Conservation (phyloP, 2,888 invertebrate genomes). For the Eumerus sabulonum region DNA sequence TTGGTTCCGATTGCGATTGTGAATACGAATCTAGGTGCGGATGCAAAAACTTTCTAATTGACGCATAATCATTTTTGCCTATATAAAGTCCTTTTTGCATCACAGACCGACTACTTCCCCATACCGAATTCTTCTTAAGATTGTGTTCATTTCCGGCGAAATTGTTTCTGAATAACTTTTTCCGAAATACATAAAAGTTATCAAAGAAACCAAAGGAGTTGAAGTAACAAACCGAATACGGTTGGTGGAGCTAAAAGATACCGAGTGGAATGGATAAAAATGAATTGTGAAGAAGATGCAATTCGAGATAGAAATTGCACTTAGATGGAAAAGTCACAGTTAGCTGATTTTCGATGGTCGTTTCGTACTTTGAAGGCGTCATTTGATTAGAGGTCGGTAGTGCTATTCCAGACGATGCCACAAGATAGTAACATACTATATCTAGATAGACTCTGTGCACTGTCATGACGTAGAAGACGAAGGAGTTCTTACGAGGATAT, state of each 20-base stretch:
- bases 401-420: conserved; percentile 5
- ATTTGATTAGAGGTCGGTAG: conserved; percentile 36
- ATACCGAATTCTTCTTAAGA: too few relatives aligned
- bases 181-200: conserved; percentile 27
- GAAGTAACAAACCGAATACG: too few relatives aligned
- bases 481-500: conserved; percentile 32
- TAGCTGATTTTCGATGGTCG: conserved; percentile 44
- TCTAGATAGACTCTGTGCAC: conserved; percentile 2
- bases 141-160: conserved; percentile 4
- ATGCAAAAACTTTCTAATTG: conserved; percentile 60
- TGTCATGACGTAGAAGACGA: conserved; percentile 7
- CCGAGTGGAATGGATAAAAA: conserved; percentile 8
- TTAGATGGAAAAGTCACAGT: conserved; percentile 38
- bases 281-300: background rate
- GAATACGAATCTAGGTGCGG: conserved; percentile 16
- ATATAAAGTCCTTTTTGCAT: conserved; percentile 45
- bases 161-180: conserved; percentile 51
- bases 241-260: background rate
- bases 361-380: conserved; percentile 6
- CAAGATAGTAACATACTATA: too few relatives aligned
- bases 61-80: conserved; percentile 57
- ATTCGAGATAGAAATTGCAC: conserved; percentile 5
- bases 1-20: background rate
- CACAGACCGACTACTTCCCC: conserved; percentile 18
- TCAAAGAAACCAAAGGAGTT: conserved; percentile 13